Percentiles rank a stretch among this genome's conserved stretches.
Conservation (phyloP, 2,888 invertebrate genomes). For the Gandaritis pyraliata region DNA sequence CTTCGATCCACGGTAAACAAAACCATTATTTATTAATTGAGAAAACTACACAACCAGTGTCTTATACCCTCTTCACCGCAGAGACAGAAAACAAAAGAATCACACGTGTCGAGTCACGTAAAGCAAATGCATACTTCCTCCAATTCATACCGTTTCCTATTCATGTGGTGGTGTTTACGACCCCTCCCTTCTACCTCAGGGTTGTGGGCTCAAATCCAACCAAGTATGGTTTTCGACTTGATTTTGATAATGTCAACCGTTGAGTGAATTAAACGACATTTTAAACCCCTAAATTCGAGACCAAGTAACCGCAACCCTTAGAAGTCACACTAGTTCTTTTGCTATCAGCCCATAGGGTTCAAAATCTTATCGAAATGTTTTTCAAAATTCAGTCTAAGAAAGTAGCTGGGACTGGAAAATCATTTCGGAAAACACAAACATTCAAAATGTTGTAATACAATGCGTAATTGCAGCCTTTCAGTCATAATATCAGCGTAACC, state of each 20-base stretch:
- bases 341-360: neutral
- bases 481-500: slow-evolving; percentile 17
- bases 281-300: neutral
- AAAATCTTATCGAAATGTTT: too few species aligned
- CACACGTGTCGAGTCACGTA: slow-evolving; percentile 20
- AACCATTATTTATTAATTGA: too few species aligned
- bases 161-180: neutral
- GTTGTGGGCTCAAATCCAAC: neutral
- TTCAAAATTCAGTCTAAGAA: too few species aligned
- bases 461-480: neutral
- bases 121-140: slow-evolving; percentile 23
- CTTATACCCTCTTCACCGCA: neutral
- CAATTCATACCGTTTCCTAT: slow-evolving; percentile 21
- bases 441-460: neutral
- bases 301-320: neutral
- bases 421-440: too few species aligned
- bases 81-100: slow-evolving; percentile 12
- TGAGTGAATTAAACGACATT: neutral
- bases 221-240: neutral
- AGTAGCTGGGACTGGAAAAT: too few species aligned
- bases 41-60: too few species aligned
- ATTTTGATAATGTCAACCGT: neutral
- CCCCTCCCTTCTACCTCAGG: neutral
- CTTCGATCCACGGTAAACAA: too few species aligned
- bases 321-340: neutral